Evolutionary conservation across 2,113 vertebrate species (phyloP).

Genomic region (Apistogramma diplotaenia): DNA sequence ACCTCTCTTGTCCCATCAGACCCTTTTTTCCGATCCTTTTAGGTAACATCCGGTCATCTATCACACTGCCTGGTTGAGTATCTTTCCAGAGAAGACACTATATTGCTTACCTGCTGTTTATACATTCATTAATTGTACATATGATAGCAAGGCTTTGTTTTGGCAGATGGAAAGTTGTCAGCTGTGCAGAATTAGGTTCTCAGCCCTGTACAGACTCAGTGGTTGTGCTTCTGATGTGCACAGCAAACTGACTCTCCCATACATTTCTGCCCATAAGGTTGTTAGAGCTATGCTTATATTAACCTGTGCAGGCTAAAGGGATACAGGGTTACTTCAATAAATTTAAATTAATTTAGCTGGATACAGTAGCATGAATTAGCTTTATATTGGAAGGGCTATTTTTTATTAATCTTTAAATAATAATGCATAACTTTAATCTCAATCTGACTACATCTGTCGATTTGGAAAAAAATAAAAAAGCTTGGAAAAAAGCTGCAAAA

Average conservation of each 20-base stretch:
- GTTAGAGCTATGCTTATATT: background rate
- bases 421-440: background rate
- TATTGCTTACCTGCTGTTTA: background rate
- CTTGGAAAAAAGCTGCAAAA: background rate
- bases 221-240: background rate
- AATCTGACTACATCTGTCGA: background rate
- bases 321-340: too few species aligned
- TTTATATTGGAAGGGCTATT: background rate
- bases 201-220: background rate
- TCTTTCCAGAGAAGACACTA: conserved; percentile 24
- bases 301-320: background rate
- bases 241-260: background rate
- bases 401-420: background rate
- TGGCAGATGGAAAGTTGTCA: conserved; percentile 10
- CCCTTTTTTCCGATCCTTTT: conserved; percentile 56
- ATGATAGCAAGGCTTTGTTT: background rate
- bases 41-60: conserved; percentile 10
- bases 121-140: background rate
- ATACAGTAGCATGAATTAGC: background rate
- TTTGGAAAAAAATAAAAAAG: background rate
- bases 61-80: conserved; percentile 18
- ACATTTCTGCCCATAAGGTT: background rate
- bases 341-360: background rate
- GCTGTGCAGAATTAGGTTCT: background rate
- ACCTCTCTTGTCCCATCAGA: conserved; percentile 38